Evolutionary conservation across 2,113 vertebrate species (phyloP), one percentile per base, ranked within the genome.

Genomic region (Brienomyrus longianalis): DNA sequence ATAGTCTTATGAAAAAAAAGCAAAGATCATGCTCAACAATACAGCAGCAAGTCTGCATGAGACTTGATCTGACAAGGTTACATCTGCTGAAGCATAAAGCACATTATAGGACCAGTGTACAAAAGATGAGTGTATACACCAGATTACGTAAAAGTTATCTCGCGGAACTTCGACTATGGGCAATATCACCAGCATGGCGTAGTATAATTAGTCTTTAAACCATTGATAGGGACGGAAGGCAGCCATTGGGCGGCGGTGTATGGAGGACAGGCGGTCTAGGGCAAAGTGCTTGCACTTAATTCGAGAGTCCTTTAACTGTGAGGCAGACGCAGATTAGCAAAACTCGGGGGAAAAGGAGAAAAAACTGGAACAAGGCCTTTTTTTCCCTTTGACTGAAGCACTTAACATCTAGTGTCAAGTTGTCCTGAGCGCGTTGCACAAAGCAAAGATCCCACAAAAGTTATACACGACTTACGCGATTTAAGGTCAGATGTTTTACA

Each of bases 261-360:
- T 45, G 19, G 47, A 74, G 56, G 48, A 89, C 43, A 74, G 88
- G 21, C 47, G 43, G 39, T 91, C 31, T 70, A 86, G 35, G 43
- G 80, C 80, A 83, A 54, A 91, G 62, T 83, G 50, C 84, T 86
- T 87, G 83, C 43, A 80, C 88, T 87, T 87, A 83, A 86, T 88
- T 91, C 45, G 87, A 89, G 90, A 87, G 88, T 89, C 39, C 43
- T 89, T 83, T 85, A 89, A 80, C 23, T 45, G 43, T 47, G 83
- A 54, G 77, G 74, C 35, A 77, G 74, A 89, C 88, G 54, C 80
- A 48, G 51, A 62, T 85, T 85, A 89, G 50, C 35, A 85, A 89
- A 89, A 85, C n/a, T 85, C 31, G 74, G 13, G 74, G 74, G 35
- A 43, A 39, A 19, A 43, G 27, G 62, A 70, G 62, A 70, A 70